Percentiles rank a stretch among this genome's conserved stretches.
phyloP scores from a whole-genome alignment of 1,140 invertebrate genomes.

The Scaptomyza pallida region DNA sequence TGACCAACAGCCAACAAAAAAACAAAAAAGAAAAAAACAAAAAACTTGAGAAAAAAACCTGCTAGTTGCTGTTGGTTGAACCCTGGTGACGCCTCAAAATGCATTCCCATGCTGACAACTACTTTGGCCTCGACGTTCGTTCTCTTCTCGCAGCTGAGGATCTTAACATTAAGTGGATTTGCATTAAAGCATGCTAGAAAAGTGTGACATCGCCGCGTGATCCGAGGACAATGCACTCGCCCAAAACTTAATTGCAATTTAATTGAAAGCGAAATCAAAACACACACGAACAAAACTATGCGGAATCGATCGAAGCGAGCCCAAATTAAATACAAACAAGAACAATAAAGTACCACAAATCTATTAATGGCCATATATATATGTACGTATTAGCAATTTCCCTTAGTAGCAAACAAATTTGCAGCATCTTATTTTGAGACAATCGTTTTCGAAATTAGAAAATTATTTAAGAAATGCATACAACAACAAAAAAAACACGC shows the following conservation, averaged over 20 bases:
- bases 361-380: constrained; percentile 49
- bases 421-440: constrained; percentile 56
- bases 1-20: constrained; percentile 13
- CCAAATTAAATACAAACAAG: constrained; percentile 44
- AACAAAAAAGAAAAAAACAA: constrained; percentile 20
- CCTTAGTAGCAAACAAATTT: constrained; percentile 10
- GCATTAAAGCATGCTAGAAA: constrained; percentile 60
- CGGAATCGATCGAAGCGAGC: constrained; percentile 62
- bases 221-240: constrained; percentile 67
- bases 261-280: constrained; percentile 73
- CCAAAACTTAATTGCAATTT: constrained; percentile 23
- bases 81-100: constrained; percentile 65
- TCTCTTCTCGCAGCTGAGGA: constrained; percentile 3
- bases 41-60: constrained; percentile 57
- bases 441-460: constrained; percentile 64
- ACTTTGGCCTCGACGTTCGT: constrained; percentile 32
- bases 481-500: constrained; percentile 1
- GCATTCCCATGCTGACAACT: constrained; percentile 63
- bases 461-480: constrained; percentile 52
- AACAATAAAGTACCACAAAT: constrained; percentile 14
- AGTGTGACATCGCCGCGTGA: constrained; percentile 66
- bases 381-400: neutral
- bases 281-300: constrained; percentile 47
- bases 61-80: constrained; percentile 41
- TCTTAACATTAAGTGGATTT: neutral